Evolutionary conservation across 2,888 invertebrate species (phyloP).

Genomic region (Orthosia cruda): DNA sequence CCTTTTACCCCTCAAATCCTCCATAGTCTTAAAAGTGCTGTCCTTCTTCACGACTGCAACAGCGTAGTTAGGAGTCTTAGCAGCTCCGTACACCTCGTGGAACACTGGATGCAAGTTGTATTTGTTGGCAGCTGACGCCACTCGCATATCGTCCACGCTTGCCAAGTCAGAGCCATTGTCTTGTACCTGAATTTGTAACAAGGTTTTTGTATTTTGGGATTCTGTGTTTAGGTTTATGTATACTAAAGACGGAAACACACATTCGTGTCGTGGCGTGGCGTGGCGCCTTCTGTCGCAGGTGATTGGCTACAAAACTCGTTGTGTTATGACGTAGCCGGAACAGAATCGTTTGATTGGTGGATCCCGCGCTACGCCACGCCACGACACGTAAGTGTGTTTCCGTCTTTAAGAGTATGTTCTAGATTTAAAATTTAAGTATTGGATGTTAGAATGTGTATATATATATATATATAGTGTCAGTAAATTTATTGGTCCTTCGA

Average conservation of each 20-base stretch:
- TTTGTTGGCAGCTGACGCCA: conserved; percentile 89
- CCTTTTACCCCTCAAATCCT: conserved; percentile 93
- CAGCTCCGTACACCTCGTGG: conserved; percentile 92
- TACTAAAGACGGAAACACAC: no score
- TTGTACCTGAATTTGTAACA: conserved; percentile 85
- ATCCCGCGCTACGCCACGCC: no score
- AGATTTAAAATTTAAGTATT: no score
- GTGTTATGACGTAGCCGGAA: no score
- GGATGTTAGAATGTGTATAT: no score
- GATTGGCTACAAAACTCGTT: no score
- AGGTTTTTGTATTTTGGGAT: neutral
- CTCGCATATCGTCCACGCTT: conserved; percentile 93
- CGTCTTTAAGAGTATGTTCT: neutral
- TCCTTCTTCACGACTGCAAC: conserved; percentile 93
- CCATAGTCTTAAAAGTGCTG: conserved; percentile 90
- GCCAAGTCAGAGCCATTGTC: conserved; percentile 94
- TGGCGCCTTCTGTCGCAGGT: no score
- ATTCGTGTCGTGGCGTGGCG: no score
- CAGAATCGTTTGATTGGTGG: no score
- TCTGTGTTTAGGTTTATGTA: neutral
- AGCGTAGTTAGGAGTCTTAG: conserved; percentile 92
- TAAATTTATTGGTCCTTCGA: neutral
- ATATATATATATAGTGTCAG: neutral
- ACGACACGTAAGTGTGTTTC: no score
- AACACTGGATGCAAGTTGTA: conserved; percentile 93